Evolutionary conservation across 2,797 vertebrate species (phyloP), one percentile per base, ranked within the genome.

Genomic region (Lithobates sylvaticus): DNA sequence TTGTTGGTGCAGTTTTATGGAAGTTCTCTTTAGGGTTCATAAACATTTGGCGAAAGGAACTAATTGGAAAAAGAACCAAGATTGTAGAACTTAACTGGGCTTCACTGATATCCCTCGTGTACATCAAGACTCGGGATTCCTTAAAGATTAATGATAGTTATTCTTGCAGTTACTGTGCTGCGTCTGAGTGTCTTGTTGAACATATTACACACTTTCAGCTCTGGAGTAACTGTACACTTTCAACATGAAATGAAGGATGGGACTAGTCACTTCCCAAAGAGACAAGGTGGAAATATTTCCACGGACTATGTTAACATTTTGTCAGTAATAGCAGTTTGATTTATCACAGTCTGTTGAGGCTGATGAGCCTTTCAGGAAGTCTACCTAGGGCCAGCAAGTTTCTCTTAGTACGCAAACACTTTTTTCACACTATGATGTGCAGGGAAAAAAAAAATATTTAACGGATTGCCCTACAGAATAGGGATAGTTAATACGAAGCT

Each of bases 311-410:
- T 68, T 86, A 86, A 86, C 84, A 86, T 86, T 81, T 86, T 81
- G 84, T 86, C 84, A 86, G 78, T 76, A 82, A 86, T 86, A 81
- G 84, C 78, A n/a, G 29, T 76, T 26, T 81, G 84, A 86, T 86
- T 81, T 86, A 81, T 86, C 84, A 80, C 84, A 58, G 84, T 67
- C 68, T 81, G 44, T 32, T 72, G n/a, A 58, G 29, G 23, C 84
- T 42, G 78, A 86, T 61, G 78, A 86, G 76, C 84, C 81, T 81
- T 68, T 68, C 58, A 86, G 80, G 61, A 70, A 21, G 32, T 42
- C 67, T 64, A 81, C 61, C 44, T 81, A 81, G 78, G 79, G 32
- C 73, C 79, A 77, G 85, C 47, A 77, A 71, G 73, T 39, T 71
- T 39, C 39, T 36, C 54, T 83, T 47, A 61, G 34, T 61, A 64